Evolutionary conservation across 2,797 vertebrate species (phyloP).

Genomic region (Lophius americanus): DNA sequence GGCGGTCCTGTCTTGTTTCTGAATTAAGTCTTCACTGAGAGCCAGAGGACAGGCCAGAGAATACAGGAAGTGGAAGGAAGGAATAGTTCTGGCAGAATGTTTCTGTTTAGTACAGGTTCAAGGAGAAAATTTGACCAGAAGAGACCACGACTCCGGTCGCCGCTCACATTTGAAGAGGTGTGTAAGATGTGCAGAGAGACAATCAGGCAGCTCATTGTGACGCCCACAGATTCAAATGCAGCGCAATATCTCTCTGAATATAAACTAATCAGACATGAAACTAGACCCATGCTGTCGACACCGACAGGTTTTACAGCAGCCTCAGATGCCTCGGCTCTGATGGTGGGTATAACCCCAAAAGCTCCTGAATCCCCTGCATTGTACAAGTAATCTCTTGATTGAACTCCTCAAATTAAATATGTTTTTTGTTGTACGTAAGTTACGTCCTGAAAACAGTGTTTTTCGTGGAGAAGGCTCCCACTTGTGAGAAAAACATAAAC

Average conservation of each 20-base stretch:
- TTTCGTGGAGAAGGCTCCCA: no score
- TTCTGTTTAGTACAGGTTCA: conserved; percentile 53
- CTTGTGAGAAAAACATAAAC: no score
- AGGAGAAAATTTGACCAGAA: conserved; percentile 55
- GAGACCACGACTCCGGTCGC: conserved; percentile 42
- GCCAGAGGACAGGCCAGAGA: conserved; percentile 42
- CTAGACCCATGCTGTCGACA: not conserved
- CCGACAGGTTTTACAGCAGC: no score
- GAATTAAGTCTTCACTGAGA: conserved; percentile 33
- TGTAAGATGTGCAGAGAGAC: conserved; percentile 13
- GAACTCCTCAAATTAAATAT: no score
- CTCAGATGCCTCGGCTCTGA: no score
- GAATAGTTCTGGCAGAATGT: conserved; percentile 42
- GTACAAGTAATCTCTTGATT: no score
- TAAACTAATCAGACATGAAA: not conserved
- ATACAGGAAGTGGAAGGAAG: conserved; percentile 51
- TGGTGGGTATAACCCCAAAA: no score
- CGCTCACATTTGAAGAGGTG: conserved; percentile 17
- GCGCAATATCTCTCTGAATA: conserved; percentile 59
- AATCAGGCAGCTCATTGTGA: conserved; percentile 47
- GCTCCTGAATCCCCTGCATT: no score
- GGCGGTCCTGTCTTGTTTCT: conserved; percentile 41
- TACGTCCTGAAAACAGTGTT: no score
- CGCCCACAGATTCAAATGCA: conserved; percentile 53
- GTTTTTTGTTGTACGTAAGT: no score